Percentiles rank a stretch among this genome's conserved stretches.
These are phyloP conservation scores for Leucophenga maculata DNA, from an alignment of 2,888 invertebrate species.

Conservation along the genomic window DNA sequence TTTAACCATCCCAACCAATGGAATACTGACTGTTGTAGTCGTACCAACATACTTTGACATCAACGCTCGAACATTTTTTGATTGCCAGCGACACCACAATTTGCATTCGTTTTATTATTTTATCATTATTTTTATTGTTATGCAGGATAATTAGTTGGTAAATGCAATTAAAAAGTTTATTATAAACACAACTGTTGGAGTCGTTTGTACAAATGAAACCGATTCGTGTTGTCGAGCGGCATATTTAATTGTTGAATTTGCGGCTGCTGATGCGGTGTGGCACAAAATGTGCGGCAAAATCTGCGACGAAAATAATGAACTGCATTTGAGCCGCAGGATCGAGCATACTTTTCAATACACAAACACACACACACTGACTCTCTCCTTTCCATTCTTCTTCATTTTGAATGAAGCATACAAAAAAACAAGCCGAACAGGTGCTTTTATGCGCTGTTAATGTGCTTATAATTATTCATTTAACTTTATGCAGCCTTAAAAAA, in stretches of 20 bases:
- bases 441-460: slow-evolving; percentile 20
- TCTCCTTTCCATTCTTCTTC: no score
- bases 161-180: slow-evolving; percentile 23
- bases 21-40: no score
- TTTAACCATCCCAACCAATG: no score
- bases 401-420: no score
- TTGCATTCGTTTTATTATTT: background rate
- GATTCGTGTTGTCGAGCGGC: background rate
- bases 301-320: slow-evolving; percentile 1
- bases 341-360: no score
- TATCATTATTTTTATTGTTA: slow-evolving; percentile 16
- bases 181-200: slow-evolving; percentile 10
- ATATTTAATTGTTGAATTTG: slow-evolving; percentile 11
- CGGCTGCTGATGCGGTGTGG: slow-evolving; percentile 12
- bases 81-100: slow-evolving; percentile 11
- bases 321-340: background rate
- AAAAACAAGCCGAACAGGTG: slow-evolving; percentile 12
- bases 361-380: background rate
- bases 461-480: slow-evolving; percentile 20
- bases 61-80: background rate
- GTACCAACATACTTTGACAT: no score
- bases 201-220: background rate
- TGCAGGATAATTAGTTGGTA: slow-evolving; percentile 24
- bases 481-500: slow-evolving; percentile 1
- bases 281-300: slow-evolving; percentile 8